phyloP scores from a whole-genome alignment of 2,888 invertebrate species.

The Polymixis lichenea region DNA sequence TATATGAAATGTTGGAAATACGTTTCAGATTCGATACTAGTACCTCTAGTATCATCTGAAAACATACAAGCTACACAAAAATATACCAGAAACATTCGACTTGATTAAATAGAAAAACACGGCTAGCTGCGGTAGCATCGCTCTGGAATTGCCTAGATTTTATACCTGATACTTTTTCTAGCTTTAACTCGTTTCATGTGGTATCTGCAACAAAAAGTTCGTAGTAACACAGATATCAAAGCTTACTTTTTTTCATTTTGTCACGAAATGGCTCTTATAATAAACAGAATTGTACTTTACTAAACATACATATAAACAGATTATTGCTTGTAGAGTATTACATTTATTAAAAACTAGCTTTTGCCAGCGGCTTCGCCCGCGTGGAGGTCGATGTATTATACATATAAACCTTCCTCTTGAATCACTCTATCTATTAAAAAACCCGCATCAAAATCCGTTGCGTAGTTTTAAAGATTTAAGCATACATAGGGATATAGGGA shows the following conservation, averaged over 20 bases:
- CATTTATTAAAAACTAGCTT: neutral
- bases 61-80: neutral
- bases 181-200: slow-evolving; percentile 8
- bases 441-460: no score
- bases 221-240: slow-evolving; percentile 9
- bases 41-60: neutral
- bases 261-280: neutral
- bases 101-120: slow-evolving; percentile 23
- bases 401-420: no score
- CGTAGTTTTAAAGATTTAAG: no score
- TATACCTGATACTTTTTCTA: slow-evolving; percentile 28
- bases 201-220: slow-evolving; percentile 33
- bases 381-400: no score
- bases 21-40: neutral
- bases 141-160: slow-evolving; percentile 17
- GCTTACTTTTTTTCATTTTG: slow-evolving; percentile 13
- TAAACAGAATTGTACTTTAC: neutral
- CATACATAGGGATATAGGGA: no score
- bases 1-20: neutral
- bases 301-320: neutral
- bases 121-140: slow-evolving; percentile 8
- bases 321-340: neutral
- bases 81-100: neutral
- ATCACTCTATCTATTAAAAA: no score
- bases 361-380: no score